Evolutionary conservation across 1,140 invertebrate species (phyloP), one percentile per base, ranked within the genome.

Genomic region (Drosophila lacertosa): DNA sequence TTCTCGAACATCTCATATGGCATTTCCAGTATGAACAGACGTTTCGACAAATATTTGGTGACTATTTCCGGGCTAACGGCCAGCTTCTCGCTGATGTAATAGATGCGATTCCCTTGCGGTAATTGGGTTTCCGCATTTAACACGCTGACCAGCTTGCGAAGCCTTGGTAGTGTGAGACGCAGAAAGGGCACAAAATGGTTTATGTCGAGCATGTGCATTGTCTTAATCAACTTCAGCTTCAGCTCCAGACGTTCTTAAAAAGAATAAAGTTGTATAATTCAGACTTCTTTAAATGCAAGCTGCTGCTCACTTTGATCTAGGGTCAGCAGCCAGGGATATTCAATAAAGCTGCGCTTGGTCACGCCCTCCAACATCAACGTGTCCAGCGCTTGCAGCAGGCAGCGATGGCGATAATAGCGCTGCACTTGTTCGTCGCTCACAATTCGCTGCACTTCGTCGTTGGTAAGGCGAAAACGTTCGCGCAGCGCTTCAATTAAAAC

Each of bases 11-110:
- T 91, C 9, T 91, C 81, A 37, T 62, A 90, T 0, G 88, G 84
- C 81, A 91, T 91, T 72, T 91, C 89, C 18, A 91, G 57, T 9
- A 91, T 84, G 47, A 91, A 91, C 1, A 91, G 66, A 1, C 89
- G 78, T 24, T 89, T 90, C 2, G 65, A 78, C 0, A 91, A 50
- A 62, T 90, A 91, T 62, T 91, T 91, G 13, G 77, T 73, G 0
- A 91, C 89, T 7, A 89, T 48, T 15, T 70, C 64, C 1, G 90
- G 81, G 11, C 66, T 63, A 3, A 90, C 64, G 2, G 74, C 54
- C 4, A 91, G 53, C 29, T 73, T 78, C 1, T 91, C 74, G 16
- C 84, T 89, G n/a, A 91, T 81, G 45, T 86, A 91, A 54, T 91
- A 91, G 11, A 91, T 67, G 3, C 91, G 81, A 77, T 91, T 91